Evolutionary conservation across 2,113 vertebrate species (phyloP), one percentile per base, ranked within the genome.

Genomic region (Hassar affinis): DNA sequence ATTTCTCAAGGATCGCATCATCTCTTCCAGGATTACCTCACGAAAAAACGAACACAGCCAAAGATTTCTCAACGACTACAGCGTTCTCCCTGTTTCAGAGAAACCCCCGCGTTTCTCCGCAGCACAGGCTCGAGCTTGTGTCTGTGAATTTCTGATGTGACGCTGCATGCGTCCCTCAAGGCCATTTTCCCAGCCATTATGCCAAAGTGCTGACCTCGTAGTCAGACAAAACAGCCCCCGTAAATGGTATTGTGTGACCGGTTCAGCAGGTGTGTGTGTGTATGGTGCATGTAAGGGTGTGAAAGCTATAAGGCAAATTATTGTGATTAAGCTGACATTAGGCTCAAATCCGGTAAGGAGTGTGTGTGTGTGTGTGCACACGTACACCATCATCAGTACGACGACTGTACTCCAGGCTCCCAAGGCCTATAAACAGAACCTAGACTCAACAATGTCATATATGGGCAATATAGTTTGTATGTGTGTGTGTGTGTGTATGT

Each of bases 171-270:
- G 71, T 66, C 76, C 78, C 81, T 81, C 81, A 86, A 84, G 86
- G 86, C 66, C 84, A 86, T 81, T 88, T 84, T 88, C 84, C 86
- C 86, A 88, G 33, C 72, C 47, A 38, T 81, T 80, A 76, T 64
- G 18, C 35, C 72, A 75, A 66, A 84, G 42, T 57, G 3, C 22
- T 68, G 84, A 75, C 81, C 72, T 81, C 42, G 56, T 2, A 30
- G 62, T 78, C 56, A 57, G 62, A 76, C 69, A 80, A 20, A 56
- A 79, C 80, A 51, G 78, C n/a, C n/a, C 38, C 47, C 22, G 4
- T 25, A 66, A 68, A 74, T 68, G 12, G 38, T 72, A 72, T 49
- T 71, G 57, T 77, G 51, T 74, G 22, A 38, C 42, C 18, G 8
- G 12, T 56, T 85, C 69, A 62, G 80, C 80, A 83, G 84, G 81